Evolutionary conservation across 1,140 invertebrate genomes (phyloP).

Genomic region (Lordiphosa stackelbergi): DNA sequence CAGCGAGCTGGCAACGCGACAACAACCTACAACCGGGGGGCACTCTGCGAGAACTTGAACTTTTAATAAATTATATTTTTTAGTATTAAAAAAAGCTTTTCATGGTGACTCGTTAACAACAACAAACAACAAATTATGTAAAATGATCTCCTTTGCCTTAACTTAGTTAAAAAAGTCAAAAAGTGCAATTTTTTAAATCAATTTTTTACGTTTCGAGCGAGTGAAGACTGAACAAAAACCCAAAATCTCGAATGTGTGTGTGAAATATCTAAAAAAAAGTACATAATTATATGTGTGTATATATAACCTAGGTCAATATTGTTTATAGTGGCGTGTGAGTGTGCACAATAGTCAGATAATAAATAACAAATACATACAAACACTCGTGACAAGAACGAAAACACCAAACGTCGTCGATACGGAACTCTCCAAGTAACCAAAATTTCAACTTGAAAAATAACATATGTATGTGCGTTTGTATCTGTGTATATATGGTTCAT

Average conservation of each 20-base stretch:
- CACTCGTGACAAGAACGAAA: conserved; percentile 34
- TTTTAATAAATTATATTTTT: conserved; percentile 48
- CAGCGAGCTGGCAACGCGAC: conserved; percentile 60
- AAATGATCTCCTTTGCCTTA: conserved; percentile 45
- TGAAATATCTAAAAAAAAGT: conserved; percentile 12
- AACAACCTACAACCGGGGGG: conserved; percentile 27
- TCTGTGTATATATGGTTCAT: too few relatives aligned
- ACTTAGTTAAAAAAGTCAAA: conserved; percentile 10
- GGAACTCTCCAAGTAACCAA: conserved; percentile 29
- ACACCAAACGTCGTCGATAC: conserved; percentile 13
- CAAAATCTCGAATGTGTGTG: conserved; percentile 16
- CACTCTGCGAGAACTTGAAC: conserved; percentile 22
- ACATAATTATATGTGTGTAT: conserved; percentile 8
- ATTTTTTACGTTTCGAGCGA: conserved; percentile 15
- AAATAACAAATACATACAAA: conserved; percentile 34
- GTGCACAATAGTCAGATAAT: conserved; percentile 61
- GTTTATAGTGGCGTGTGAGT: conserved; percentile 75
- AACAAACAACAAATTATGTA: conserved; percentile 6
- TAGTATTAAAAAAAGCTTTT: conserved; percentile 24
- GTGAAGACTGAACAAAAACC: conserved; percentile 24
- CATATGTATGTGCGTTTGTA: neutral
- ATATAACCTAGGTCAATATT: conserved; percentile 76
- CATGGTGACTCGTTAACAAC: conserved; percentile 1
- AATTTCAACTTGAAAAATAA: conserved; percentile 10
- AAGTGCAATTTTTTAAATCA: conserved; percentile 37